Conservation (phyloP, 1,140 invertebrate genomes). For the Aphaenogaster floridana region DNA sequence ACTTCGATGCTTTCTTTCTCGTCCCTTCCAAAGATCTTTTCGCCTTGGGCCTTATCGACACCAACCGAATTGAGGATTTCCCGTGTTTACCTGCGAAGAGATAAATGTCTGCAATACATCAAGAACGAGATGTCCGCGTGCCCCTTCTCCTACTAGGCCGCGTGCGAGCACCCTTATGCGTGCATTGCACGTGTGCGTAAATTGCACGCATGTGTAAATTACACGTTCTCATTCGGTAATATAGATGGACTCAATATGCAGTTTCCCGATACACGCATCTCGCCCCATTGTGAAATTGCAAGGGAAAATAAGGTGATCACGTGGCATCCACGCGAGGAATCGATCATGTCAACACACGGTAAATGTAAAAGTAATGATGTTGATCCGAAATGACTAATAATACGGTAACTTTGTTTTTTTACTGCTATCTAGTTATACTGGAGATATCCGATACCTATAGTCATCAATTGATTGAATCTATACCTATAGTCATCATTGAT, state of each 20-base stretch:
- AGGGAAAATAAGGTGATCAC: conserved; percentile 34
- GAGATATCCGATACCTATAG: not conserved
- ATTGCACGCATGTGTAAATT: conserved; percentile 51
- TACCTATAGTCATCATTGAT: not conserved
- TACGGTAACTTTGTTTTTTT: not conserved
- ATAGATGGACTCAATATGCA: conserved; percentile 33
- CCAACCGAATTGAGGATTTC: conserved; percentile 68
- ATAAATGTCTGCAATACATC: conserved; percentile 75
- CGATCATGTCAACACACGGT: conserved; percentile 40
- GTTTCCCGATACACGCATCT: conserved; percentile 36
- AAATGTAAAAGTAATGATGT: conserved; percentile 37
- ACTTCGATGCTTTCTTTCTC: not conserved
- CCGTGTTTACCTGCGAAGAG: conserved; percentile 73
- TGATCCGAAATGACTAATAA: conserved; percentile 43
- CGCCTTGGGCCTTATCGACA: conserved; percentile 62
- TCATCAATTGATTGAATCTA: not conserved
- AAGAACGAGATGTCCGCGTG: conserved; percentile 56
- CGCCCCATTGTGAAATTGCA: conserved; percentile 35
- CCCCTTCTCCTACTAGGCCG: not conserved
- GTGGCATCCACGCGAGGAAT: conserved; percentile 53
- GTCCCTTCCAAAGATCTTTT: conserved; percentile 8
- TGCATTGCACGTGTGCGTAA: not conserved
- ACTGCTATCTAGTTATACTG: not conserved
- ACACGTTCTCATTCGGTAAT: not conserved
- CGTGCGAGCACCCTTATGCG: conserved; percentile 16